phyloP scores from a whole-genome alignment of 2,113 vertebrate genomes.

The Tragelaphus scriptus region DNA sequence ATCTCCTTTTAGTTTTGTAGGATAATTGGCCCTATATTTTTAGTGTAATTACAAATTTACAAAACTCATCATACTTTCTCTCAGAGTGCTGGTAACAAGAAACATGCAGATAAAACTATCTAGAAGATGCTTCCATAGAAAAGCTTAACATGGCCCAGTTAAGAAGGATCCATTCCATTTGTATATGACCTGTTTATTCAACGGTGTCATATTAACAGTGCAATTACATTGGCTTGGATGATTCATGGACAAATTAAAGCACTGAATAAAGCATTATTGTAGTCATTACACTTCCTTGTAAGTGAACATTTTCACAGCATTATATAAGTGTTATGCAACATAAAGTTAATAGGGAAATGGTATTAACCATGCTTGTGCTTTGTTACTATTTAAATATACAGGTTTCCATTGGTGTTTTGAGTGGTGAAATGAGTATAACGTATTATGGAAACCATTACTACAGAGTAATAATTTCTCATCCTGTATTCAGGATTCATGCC shows the following conservation, averaged over 20 bases:
- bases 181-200: constrained; percentile 45
- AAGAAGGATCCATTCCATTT: constrained; percentile 2
- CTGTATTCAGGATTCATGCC: not conserved
- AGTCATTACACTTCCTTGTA: constrained; percentile 53
- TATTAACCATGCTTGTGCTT: constrained; percentile 7
- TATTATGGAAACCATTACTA: constrained; percentile 7
- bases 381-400: not conserved
- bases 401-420: constrained; percentile 2
- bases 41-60: not conserved
- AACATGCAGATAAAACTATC: not conserved
- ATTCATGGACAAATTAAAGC: constrained; percentile 58
- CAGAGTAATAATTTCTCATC: constrained; percentile 14
- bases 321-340: constrained; percentile 48
- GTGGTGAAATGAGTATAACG: not conserved
- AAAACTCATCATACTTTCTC: not conserved
- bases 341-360: constrained; percentile 60
- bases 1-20: not conserved
- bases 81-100: not conserved
- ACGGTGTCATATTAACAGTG: constrained; percentile 50
- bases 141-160: not conserved
- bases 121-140: not conserved
- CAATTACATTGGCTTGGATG: constrained; percentile 48
- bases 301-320: constrained; percentile 43
- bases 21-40: not conserved
- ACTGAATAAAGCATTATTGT: constrained; percentile 52